Conservation (phyloP, 2,797 vertebrate species). For the Enteromius radiatus region DNA sequence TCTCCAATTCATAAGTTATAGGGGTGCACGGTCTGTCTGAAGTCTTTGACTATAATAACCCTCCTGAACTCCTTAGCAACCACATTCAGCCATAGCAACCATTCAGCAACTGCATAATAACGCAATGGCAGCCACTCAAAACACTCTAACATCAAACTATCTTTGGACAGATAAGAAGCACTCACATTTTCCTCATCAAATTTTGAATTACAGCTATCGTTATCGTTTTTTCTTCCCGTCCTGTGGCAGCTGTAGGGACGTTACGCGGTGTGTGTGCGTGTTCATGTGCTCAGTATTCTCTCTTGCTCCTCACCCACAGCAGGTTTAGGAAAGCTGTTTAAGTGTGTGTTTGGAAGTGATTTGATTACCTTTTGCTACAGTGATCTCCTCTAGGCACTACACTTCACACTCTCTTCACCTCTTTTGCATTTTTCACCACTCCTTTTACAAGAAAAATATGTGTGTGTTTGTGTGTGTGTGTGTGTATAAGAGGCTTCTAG, state of each 20-base stretch:
- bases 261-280: background rate
- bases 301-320: conserved; percentile 6
- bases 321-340: conserved; percentile 4
- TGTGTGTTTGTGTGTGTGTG: background rate
- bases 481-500: background rate
- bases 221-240: background rate
- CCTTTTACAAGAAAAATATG: background rate
- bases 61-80: background rate
- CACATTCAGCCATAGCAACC: background rate
- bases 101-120: background rate
- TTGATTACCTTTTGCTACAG: conserved; percentile 21
- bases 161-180: background rate
- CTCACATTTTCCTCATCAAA: background rate
- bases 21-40: background rate
- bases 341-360: conserved; percentile 34
- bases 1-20: background rate
- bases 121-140: background rate
- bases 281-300: background rate
- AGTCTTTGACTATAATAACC: background rate
- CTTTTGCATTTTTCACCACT: conserved; percentile 19
- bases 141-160: background rate
- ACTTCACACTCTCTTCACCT: background rate
- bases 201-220: background rate
- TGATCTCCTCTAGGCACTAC: conserved; percentile 12
- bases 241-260: background rate